A percentile compares a stretch with the other conserved stretches of the same genome.
These are phyloP conservation scores for Geopemphigus sp. DNA, from an alignment of 1,140 invertebrate genomes.

Conservation along the genomic window DNA sequence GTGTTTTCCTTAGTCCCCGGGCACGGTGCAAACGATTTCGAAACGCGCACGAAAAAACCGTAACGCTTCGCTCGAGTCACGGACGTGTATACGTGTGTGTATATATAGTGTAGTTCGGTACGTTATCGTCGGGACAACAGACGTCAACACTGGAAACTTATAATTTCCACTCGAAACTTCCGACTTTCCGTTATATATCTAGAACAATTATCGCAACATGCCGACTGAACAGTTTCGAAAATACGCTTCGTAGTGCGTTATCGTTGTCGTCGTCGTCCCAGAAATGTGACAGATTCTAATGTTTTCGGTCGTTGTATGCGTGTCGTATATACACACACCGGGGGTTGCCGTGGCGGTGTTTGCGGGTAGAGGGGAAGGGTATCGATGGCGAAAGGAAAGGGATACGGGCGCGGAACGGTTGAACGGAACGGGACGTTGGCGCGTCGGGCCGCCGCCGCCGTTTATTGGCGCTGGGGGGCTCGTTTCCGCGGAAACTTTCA, in stretches of 20 bases:
- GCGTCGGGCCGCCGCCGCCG: background rate
- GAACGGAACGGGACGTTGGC: no score
- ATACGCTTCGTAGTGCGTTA: no score
- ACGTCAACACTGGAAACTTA: constrained; percentile 1
- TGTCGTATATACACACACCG: no score
- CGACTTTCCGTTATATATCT: background rate
- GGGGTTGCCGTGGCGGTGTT: no score
- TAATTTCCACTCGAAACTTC: background rate
- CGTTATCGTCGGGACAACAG: background rate
- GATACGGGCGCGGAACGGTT: no score
- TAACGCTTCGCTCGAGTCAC: background rate
- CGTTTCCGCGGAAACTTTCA: constrained; percentile 33
- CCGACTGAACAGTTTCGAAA: background rate
- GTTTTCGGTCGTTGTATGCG: background rate
- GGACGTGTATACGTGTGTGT: background rate
- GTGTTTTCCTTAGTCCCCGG: no score
- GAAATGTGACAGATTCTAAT: constrained; percentile 10
- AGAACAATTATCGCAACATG: background rate
- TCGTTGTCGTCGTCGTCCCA: background rate
- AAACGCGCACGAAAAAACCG: constrained; percentile 1
- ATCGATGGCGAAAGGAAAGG: background rate
- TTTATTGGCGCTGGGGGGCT: constrained; percentile 25
- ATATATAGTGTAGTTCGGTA: background rate
- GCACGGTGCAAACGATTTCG: no score
- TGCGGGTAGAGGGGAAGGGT: no score